Evolutionary conservation across 1,140 invertebrate genomes (phyloP).

Genomic region (Glossosoma conforme): DNA sequence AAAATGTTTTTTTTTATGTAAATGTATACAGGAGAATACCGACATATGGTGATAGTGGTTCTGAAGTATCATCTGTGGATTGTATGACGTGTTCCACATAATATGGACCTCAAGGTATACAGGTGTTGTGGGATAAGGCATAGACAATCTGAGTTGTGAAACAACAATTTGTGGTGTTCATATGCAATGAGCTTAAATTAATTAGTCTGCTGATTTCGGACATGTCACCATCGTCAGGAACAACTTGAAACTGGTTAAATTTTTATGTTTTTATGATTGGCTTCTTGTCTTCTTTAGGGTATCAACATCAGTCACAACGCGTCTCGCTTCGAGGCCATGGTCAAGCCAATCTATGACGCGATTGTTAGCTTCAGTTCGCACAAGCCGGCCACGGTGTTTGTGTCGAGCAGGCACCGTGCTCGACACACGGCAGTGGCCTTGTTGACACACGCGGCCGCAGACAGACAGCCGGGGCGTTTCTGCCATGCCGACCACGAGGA

Average conservation of each 20-base stretch:
- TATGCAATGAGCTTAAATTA: neutral
- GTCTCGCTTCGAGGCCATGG: slow-evolving; percentile 93
- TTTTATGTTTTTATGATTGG: neutral
- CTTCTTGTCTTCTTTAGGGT: slow-evolving; percentile 61
- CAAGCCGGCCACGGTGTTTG: slow-evolving; percentile 94
- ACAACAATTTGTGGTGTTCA: too few relatives aligned
- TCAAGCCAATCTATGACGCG: slow-evolving; percentile 93
- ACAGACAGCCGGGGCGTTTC: slow-evolving; percentile 78
- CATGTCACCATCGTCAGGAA: too few relatives aligned
- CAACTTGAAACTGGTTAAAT: too few relatives aligned
- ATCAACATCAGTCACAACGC: slow-evolving; percentile 98
- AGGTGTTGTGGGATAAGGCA: too few relatives aligned
- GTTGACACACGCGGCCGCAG: slow-evolving; percentile 87
- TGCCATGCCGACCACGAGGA: slow-evolving; percentile 84
- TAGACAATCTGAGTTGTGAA: too few relatives aligned
- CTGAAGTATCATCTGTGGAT: too few relatives aligned
- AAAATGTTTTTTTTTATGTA: too few relatives aligned
- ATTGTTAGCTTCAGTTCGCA: slow-evolving; percentile 82
- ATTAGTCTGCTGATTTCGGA: neutral
- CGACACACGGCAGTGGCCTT: slow-evolving; percentile 92
- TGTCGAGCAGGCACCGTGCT: slow-evolving; percentile 90
- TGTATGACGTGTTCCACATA: too few relatives aligned
- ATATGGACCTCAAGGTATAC: too few relatives aligned
- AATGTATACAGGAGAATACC: too few relatives aligned
- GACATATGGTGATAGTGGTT: too few relatives aligned